Percentiles rank a stretch among this genome's conserved stretches.
Evolutionary conservation across 1,140 invertebrate species (phyloP).

Genomic region (Drosophila insularis): DNA sequence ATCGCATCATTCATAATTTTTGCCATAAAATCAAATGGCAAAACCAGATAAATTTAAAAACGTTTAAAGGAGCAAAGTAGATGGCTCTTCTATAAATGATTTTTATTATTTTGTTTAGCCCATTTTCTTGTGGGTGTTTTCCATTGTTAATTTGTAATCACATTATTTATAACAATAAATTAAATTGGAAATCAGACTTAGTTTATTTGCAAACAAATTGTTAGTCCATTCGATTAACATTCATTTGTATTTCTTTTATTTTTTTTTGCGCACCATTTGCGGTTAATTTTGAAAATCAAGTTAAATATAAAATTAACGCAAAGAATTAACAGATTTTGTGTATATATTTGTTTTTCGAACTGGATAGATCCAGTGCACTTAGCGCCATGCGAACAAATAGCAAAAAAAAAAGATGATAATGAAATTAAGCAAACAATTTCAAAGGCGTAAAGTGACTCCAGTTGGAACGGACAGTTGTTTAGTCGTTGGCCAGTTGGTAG

Average conservation of each 20-base stretch:
- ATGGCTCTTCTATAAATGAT: not conserved
- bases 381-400: constrained; percentile 57
- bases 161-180: constrained; percentile 14
- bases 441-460: not conserved
- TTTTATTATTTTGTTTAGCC: not conserved
- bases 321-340: constrained; percentile 9
- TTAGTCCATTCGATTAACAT: constrained; percentile 25
- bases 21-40: not conserved
- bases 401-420: constrained; percentile 8
- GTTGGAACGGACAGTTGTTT: not conserved
- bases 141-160: constrained; percentile 47
- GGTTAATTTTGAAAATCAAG: constrained; percentile 13
- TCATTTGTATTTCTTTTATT: not conserved
- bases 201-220: constrained; percentile 30
- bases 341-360: constrained; percentile 62
- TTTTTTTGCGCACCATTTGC: constrained; percentile 20
- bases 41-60: not conserved
- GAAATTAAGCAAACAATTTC: not conserved
- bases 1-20: not conserved
- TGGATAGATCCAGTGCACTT: constrained; percentile 76
- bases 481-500: not conserved
- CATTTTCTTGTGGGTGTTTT: constrained; percentile 33
- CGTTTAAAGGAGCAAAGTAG: no score
- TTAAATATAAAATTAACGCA: constrained; percentile 34
- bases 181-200: constrained; percentile 21